Conservation (phyloP, 1,140 invertebrate genomes). For the Octopus bimaculoides region DNA sequence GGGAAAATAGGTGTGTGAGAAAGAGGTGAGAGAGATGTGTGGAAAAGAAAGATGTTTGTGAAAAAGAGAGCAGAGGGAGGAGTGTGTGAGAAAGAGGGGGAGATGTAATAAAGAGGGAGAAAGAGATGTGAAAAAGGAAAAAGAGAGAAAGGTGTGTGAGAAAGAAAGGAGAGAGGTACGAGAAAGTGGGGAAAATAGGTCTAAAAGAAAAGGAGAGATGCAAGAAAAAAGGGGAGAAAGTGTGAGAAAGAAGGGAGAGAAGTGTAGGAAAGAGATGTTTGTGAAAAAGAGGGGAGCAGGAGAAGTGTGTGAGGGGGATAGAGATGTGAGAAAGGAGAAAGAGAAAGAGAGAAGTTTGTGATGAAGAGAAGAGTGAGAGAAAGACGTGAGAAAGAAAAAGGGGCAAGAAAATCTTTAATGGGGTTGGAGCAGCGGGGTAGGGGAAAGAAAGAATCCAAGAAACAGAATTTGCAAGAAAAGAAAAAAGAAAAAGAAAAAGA, state of each 20-base stretch:
- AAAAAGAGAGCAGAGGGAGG: neutral
- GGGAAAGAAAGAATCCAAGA: neutral
- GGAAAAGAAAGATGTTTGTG: neutral
- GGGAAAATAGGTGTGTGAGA: neutral
- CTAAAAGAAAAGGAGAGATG: neutral
- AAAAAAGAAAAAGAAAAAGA: neutral
- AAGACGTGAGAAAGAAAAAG: neutral
- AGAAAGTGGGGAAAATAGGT: neutral
- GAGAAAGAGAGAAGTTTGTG: neutral
- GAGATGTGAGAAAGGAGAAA: neutral
- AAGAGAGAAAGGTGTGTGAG: neutral
- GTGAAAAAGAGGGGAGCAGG: neutral
- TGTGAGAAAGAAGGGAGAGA: neutral
- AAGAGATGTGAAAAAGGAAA: neutral
- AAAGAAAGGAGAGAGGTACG: neutral
- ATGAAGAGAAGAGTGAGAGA: neutral
- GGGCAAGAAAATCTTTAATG: neutral
- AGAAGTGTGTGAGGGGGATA: neutral
- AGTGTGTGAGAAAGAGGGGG: neutral
- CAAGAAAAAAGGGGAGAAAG: neutral
- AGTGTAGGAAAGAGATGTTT: neutral
- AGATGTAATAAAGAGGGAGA: neutral
- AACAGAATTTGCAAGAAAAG: neutral
- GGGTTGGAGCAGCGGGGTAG: neutral
- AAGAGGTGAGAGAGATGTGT: neutral